A percentile compares a stretch with the other conserved stretches of the same genome.
Conservation (phyloP, 2,888 invertebrate species). For the Hipparchia semele region DNA sequence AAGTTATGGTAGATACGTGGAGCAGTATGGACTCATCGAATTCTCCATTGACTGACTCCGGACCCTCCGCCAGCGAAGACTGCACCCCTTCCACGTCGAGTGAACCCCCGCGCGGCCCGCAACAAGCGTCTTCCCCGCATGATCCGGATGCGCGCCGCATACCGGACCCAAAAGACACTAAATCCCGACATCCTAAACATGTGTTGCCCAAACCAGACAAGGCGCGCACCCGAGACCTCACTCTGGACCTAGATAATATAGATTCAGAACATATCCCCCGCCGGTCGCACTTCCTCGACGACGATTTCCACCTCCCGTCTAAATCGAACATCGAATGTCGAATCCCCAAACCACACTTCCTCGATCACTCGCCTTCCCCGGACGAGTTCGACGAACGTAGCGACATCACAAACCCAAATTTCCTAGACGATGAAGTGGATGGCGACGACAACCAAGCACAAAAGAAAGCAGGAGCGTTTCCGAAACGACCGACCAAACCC, state of each 20-base stretch:
- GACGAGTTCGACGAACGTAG: slow-evolving; percentile 79
- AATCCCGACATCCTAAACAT: slow-evolving; percentile 55
- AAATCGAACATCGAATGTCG: slow-evolving; percentile 78
- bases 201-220: slow-evolving; percentile 63
- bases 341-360: slow-evolving; percentile 80
- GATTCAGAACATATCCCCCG: slow-evolving; percentile 68
- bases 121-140: slow-evolving; percentile 58
- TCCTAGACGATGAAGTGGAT: slow-evolving; percentile 74
- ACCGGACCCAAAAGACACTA: slow-evolving; percentile 64
- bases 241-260: slow-evolving; percentile 69
- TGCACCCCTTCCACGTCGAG: slow-evolving; percentile 77
- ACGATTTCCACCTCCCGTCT: slow-evolving; percentile 83
- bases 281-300: slow-evolving; percentile 85
- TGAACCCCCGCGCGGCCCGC: slow-evolving; percentile 60
- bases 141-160: slow-evolving; percentile 67
- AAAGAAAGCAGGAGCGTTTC: slow-evolving; percentile 72
- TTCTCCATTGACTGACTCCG: slow-evolving; percentile 80
- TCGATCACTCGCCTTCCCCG: slow-evolving; percentile 79
- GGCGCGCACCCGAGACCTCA: slow-evolving; percentile 71
- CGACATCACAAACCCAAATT: slow-evolving; percentile 78
- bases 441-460: slow-evolving; percentile 67
- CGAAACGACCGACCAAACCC: slow-evolving; percentile 65
- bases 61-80: slow-evolving; percentile 79
- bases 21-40: slow-evolving; percentile 82
- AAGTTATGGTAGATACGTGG: slow-evolving; percentile 82